phyloP scores from a whole-genome alignment of 2,113 vertebrate genomes.

The Trematocara unimaculatum region DNA sequence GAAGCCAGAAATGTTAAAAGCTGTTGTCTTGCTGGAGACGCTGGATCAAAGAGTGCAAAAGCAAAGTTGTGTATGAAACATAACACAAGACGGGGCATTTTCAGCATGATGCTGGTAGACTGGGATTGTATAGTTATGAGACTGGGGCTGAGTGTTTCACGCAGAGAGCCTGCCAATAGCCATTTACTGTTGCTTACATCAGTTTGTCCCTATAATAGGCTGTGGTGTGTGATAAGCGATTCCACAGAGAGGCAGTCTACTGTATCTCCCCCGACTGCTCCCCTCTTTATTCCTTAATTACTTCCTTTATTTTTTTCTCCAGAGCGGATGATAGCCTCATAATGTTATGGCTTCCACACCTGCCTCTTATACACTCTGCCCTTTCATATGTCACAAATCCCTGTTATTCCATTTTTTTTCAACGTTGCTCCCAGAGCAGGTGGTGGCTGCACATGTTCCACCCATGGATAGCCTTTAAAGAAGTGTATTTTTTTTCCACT shows the following conservation, averaged over 20 bases:
- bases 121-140: neutral
- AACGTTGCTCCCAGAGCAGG: neutral
- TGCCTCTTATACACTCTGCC: neutral
- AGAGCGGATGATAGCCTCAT: neutral
- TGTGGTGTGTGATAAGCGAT: constrained; percentile 7
- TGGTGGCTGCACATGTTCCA: neutral
- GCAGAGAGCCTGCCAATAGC: neutral
- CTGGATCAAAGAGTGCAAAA: neutral
- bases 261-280: neutral
- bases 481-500: neutral
- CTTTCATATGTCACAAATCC: neutral
- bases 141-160: neutral
- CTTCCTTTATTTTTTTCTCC: neutral
- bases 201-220: neutral
- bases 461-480: neutral
- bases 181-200: constrained; percentile 1
- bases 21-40: neutral
- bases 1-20: neutral
- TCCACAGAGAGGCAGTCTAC: neutral
- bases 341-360: neutral
- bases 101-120: neutral
- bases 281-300: neutral
- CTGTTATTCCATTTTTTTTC: neutral
- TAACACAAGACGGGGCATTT: neutral
- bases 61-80: neutral